Conservation (phyloP, 1,140 invertebrate genomes). For the Drosophila tropicalis region DNA sequence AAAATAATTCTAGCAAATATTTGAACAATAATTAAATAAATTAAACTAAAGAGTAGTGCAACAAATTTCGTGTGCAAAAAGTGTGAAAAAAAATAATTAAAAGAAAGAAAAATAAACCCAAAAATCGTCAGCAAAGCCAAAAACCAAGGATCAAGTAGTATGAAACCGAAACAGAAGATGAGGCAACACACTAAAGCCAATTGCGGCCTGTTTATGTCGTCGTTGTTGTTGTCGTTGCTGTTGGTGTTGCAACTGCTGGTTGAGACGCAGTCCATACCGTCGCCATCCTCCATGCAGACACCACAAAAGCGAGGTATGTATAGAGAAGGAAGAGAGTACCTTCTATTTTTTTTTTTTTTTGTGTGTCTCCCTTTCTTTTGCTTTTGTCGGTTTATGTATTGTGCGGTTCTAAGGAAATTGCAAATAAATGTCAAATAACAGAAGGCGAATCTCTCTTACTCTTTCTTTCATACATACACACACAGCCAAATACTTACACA, state of each 20-base stretch:
- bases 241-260: conserved; percentile 57
- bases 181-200: conserved; percentile 54
- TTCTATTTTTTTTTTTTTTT: neutral
- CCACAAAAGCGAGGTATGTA: conserved; percentile 79
- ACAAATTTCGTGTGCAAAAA: conserved; percentile 35
- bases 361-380: conserved; percentile 1
- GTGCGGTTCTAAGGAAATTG: conserved; percentile 56
- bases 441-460: conserved; percentile 27
- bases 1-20: conserved; percentile 26
- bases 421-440: conserved; percentile 82
- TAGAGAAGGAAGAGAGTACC: neutral
- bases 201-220: conserved; percentile 46
- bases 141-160: conserved; percentile 67
- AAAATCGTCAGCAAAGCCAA: conserved; percentile 37
- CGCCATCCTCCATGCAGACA: conserved; percentile 75
- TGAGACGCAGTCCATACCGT: conserved; percentile 61
- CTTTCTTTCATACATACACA: neutral
- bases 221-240: conserved; percentile 44
- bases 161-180: conserved; percentile 48
- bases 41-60: conserved; percentile 14
- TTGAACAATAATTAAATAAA: conserved; percentile 23
- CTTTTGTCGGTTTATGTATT: conserved; percentile 19
- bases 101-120: conserved; percentile 20
- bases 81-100: conserved; percentile 32
- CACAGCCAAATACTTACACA: neutral